These are phyloP conservation scores for Neoscelio sp. DNA, from an alignment of 2,888 invertebrate species.

Conservation along the genomic window DNA sequence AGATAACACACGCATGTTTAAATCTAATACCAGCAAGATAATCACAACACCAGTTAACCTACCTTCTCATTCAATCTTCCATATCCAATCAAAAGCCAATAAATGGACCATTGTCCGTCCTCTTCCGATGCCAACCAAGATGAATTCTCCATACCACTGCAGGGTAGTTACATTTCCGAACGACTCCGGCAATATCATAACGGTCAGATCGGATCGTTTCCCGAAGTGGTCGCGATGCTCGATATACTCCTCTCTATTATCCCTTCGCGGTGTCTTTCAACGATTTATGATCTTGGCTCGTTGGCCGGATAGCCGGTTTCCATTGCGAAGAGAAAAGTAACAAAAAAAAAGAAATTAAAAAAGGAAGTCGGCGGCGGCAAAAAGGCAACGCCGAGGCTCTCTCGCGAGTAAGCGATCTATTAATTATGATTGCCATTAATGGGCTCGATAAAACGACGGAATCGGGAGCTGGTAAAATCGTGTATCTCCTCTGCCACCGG, in stretches of 20 bases:
- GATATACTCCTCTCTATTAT: conserved; percentile 60
- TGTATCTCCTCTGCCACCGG: conserved; percentile 58
- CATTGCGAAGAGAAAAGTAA: conserved; percentile 18
- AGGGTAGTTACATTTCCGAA: conserved; percentile 5
- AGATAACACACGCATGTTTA: conserved; percentile 1
- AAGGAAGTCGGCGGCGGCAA: conserved; percentile 23
- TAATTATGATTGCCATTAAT: conserved; percentile 68
- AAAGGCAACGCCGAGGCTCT: conserved; percentile 8
- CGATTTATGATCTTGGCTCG: conserved; percentile 63
- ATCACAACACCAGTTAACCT: not conserved
- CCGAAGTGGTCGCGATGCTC: conserved; percentile 34
- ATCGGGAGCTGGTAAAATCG: conserved; percentile 62
- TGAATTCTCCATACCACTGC: too few relatives aligned
- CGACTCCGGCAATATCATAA: conserved; percentile 19
- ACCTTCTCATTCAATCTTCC: not conserved
- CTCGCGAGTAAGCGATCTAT: conserved; percentile 61
- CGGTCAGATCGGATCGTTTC: conserved; percentile 27
- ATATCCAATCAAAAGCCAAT: conserved; percentile 24
- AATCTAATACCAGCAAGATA: not conserved
- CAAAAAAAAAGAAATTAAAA: conserved; percentile 7
- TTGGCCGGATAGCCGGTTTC: conserved; percentile 56
- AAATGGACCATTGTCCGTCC: conserved; percentile 2
- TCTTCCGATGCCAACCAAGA: not conserved
- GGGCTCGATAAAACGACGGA: conserved; percentile 67
- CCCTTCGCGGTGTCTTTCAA: conserved; percentile 52